phyloP scores from a whole-genome alignment of 2,888 invertebrate genomes.

The Dusona sp. region DNA sequence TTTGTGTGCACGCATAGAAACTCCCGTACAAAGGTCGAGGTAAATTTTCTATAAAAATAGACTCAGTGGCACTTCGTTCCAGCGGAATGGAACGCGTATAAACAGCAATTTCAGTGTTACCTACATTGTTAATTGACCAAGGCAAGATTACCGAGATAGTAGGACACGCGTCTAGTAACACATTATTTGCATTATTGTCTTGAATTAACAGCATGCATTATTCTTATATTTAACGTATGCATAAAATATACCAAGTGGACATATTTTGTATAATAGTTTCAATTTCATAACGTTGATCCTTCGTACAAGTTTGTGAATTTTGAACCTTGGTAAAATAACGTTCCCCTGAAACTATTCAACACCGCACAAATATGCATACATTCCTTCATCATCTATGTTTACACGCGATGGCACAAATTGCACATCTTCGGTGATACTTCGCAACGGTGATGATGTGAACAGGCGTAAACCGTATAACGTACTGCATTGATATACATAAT shows the following conservation, averaged over 20 bases:
- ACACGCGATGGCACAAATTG: constrained; percentile 30
- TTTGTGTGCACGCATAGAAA: background rate
- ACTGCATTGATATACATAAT: constrained; percentile 51
- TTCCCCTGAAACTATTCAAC: background rate
- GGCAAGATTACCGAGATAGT: background rate
- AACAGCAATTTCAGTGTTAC: constrained; percentile 36
- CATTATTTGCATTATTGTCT: background rate
- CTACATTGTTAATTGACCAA: constrained; percentile 31
- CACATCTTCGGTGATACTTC: constrained; percentile 27
- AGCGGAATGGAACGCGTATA: constrained; percentile 31
- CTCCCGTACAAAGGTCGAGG: background rate
- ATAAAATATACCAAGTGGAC: background rate
- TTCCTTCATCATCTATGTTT: background rate
- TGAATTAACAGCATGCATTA: background rate
- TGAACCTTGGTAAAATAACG: background rate
- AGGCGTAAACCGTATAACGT: constrained; percentile 46
- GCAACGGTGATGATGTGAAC: constrained; percentile 45
- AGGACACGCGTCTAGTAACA: background rate
- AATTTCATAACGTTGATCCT: background rate
- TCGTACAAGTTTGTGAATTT: background rate
- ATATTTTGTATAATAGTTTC: background rate
- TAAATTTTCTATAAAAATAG: background rate
- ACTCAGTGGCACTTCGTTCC: background rate
- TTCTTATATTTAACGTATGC: background rate
- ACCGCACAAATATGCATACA: background rate